Evolutionary conservation across 2,888 invertebrate species (phyloP), one percentile per base, ranked within the genome.

Genomic region (Tenthredo distinguenda): DNA sequence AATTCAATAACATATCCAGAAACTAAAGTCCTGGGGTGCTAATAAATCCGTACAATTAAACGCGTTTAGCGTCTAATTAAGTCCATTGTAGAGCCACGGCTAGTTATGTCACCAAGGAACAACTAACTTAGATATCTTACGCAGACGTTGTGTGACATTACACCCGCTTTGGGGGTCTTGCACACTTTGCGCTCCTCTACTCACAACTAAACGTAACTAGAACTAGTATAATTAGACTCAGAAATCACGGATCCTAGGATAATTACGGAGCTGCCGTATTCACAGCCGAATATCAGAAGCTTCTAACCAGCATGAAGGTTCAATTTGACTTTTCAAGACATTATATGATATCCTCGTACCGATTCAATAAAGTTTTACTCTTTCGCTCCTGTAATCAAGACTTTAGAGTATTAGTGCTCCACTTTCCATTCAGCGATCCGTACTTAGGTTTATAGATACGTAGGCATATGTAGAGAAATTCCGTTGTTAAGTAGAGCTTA

Each of bases 71-170:
- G 81, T 81, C 62, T 81, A 81, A 81, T 81, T 81, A 81, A 37
- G 21, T 62, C 37, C 15, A 58, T 62, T 62, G 58, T 62, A 62
- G 40, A 81, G 26, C 21, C 37, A 21, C 40, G 62, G 40, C 50
- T 81, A 81, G 62, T 81, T 81, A 81, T 50, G 62, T 81, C 81
- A 81, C 58, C 21, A 58, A 62, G 40, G 81, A 62, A 81, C 81
- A 81, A 81, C 81, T 62, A n/a, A 31, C 81, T 40, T 81, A 40
- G 62, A 26, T 21, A 81, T 58, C 58, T 81, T 81, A 62, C 37
- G 58, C 40, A 62, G 62, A 37, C 81, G 81, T 81, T 40, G 62
- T 31, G 62, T 81, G 50, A 58, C n/a, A 40, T 26, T 6, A 81
- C 21, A 72, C 71, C 71, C n/a, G 21, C 40, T n/a, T 31, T 18